phyloP scores from a whole-genome alignment of 2,797 vertebrate species.

The Pipistrellus kuhlii region DNA sequence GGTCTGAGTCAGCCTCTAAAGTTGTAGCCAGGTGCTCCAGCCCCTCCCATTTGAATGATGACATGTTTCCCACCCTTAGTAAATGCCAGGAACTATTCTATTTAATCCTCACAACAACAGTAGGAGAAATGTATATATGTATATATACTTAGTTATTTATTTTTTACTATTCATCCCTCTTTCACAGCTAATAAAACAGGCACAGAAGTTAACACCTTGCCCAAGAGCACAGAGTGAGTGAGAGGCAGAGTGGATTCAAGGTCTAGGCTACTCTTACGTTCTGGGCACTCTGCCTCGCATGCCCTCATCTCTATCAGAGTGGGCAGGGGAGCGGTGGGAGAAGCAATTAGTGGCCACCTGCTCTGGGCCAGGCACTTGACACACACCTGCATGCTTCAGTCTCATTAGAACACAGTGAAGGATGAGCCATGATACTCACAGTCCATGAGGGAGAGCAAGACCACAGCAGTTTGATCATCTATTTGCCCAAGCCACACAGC shows the following conservation, averaged over 20 bases:
- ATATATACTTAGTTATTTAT: background rate
- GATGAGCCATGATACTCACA: background rate
- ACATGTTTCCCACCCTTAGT: background rate
- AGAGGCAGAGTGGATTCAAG: background rate
- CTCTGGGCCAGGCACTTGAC: background rate
- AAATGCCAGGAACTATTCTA: constrained; percentile 42
- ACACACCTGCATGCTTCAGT: background rate
- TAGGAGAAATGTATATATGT: background rate
- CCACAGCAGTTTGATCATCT: background rate
- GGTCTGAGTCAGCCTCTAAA: background rate
- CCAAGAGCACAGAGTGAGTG: background rate
- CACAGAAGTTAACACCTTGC: constrained; percentile 21
- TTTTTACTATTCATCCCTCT: background rate
- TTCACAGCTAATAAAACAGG: constrained; percentile 58
- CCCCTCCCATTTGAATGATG: background rate
- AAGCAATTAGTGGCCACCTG: background rate
- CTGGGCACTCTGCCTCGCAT: background rate
- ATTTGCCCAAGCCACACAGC: background rate
- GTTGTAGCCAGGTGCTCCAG: background rate
- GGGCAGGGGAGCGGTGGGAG: background rate
- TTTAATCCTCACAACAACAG: constrained; percentile 62
- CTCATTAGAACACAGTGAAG: constrained; percentile 31
- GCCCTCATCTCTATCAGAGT: background rate
- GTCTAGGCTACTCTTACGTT: background rate
- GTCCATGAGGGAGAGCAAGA: background rate